Evolutionary conservation across 2,113 vertebrate genomes (phyloP).

Genomic region (Menura novaehollandiae): DNA sequence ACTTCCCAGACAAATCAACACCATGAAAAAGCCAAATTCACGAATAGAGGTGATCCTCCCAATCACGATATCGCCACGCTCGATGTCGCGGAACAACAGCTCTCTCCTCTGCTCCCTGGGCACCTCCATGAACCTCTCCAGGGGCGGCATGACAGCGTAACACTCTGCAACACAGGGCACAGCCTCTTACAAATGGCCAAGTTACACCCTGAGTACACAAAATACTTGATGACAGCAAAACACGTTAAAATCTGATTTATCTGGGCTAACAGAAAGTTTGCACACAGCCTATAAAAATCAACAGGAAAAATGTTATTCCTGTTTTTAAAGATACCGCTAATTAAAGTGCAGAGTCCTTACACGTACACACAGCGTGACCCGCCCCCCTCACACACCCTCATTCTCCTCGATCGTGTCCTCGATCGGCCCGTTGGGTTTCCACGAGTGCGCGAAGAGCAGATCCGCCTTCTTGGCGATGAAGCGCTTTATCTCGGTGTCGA

Average conservation of each 20-base stretch:
- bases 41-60: constrained; percentile 91
- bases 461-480: constrained; percentile 95
- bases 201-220: neutral
- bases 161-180: constrained; percentile 73
- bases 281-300: accelerated
- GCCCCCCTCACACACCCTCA: constrained; percentile 71
- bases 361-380: no score
- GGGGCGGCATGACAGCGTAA: constrained; percentile 89
- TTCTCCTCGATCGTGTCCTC: constrained; percentile 76
- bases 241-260: accelerated
- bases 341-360: accelerated
- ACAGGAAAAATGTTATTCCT: accelerated
- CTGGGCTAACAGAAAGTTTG: accelerated
- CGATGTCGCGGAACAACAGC: constrained; percentile 89
- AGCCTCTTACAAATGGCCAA: neutral
- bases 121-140: constrained; percentile 93
- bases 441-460: constrained; percentile 87
- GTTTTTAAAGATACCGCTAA: accelerated
- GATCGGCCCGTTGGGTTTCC: constrained; percentile 77
- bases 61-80: constrained; percentile 89
- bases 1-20: constrained; percentile 85
- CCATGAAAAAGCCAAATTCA: constrained; percentile 97
- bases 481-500: constrained; percentile 84
- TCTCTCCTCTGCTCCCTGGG: constrained; percentile 82
- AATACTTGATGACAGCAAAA: accelerated